These are phyloP conservation scores for Limnephilus auricula DNA, from an alignment of 2,888 invertebrate genomes.

Conservation along the genomic window DNA sequence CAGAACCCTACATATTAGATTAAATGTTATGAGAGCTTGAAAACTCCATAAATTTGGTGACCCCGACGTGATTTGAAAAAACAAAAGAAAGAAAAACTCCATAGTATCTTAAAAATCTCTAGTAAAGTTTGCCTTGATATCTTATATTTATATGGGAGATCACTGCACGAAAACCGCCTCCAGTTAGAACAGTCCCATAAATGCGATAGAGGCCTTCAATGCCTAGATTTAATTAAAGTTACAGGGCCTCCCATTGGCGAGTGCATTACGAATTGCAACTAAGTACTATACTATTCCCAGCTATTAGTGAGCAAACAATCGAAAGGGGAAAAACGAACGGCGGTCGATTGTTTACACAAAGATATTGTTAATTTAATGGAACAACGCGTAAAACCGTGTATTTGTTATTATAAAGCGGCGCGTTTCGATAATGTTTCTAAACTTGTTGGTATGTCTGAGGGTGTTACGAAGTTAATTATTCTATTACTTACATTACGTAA, in stretches of 20 bases:
- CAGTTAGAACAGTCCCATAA: too few relatives aligned
- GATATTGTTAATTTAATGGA: slow-evolving; percentile 37
- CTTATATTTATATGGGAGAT: too few relatives aligned
- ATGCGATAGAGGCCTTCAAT: neutral
- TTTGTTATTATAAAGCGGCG: slow-evolving; percentile 8
- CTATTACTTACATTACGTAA: too few relatives aligned
- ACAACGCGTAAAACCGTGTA: slow-evolving; percentile 24
- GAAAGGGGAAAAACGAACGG: neutral
- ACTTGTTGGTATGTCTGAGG: neutral
- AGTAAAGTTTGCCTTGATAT: too few relatives aligned
- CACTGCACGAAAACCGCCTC: too few relatives aligned
- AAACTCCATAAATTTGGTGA: too few relatives aligned
- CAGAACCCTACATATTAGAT: too few relatives aligned
- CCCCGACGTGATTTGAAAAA: too few relatives aligned
- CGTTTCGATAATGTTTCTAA: slow-evolving; percentile 5
- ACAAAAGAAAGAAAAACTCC: too few relatives aligned
- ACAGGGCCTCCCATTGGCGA: neutral
- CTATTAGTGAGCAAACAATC: slow-evolving; percentile 12
- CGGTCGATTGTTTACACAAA: neutral
- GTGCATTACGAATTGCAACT: neutral
- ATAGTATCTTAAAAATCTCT: too few relatives aligned
- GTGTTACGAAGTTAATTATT: neutral
- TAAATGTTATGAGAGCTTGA: too few relatives aligned
- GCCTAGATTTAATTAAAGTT: neutral
- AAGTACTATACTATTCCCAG: neutral